phyloP scores from a whole-genome alignment of 2,113 vertebrate species.

The Brachyhypopomus gauderio region DNA sequence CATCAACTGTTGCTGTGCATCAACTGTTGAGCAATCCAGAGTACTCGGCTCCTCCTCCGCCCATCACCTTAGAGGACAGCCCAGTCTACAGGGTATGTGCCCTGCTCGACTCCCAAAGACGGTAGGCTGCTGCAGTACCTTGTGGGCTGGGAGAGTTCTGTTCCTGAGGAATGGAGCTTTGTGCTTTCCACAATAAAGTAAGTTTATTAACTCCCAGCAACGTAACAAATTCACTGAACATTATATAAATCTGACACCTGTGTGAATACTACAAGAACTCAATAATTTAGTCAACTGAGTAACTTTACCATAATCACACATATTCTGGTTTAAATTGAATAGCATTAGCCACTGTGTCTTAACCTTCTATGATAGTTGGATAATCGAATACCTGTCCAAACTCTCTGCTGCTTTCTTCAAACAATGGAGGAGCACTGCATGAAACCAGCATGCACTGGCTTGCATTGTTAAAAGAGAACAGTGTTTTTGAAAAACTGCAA shows the following conservation, averaged over 20 bases:
- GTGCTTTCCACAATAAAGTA: too few species aligned
- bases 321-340: background rate
- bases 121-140: too few species aligned
- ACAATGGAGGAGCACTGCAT: background rate
- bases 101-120: too few species aligned
- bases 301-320: background rate
- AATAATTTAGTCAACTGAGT: background rate
- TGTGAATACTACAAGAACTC: background rate
- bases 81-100: too few species aligned
- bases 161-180: too few species aligned
- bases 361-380: background rate
- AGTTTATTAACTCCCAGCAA: too few species aligned
- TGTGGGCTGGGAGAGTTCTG: too few species aligned
- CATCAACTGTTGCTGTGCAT: too few species aligned
- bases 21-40: too few species aligned
- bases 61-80: too few species aligned
- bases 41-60: too few species aligned
- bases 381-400: background rate
- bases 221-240: slow-evolving; percentile 5
- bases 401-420: background rate
- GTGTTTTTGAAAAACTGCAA: too few species aligned
- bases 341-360: background rate
- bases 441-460: background rate
- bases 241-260: background rate
- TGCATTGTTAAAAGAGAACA: background rate